Percentiles rank a stretch among this genome's conserved stretches.
phyloP scores from a whole-genome alignment of 2,113 vertebrate genomes.

The Microcebus lehilahytsara region DNA sequence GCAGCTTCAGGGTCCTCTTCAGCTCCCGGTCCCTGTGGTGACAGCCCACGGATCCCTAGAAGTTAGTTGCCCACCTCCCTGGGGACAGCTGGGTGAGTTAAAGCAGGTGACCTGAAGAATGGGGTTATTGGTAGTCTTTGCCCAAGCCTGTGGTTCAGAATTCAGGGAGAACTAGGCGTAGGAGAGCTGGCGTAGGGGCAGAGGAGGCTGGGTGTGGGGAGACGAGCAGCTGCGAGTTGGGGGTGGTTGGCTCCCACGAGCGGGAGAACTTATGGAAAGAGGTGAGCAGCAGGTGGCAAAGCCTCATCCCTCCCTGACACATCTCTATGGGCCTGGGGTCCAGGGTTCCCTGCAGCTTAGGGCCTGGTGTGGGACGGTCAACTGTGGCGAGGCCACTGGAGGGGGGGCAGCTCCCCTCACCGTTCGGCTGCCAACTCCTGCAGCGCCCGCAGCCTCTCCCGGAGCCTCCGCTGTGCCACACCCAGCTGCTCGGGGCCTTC shows the following conservation, averaged over 20 bases:
- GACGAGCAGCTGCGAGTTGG: too few species aligned
- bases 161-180: background rate
- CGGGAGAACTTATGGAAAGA: background rate
- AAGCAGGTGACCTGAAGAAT: background rate
- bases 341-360: background rate
- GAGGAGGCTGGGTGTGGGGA: background rate
- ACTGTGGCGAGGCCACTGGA: background rate
- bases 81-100: background rate
- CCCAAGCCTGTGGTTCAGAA: background rate
- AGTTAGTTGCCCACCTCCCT: background rate
- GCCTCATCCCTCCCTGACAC: background rate
- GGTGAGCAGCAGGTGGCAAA: background rate
- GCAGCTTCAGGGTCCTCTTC: constrained; percentile 85
- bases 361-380: background rate
- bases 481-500: constrained; percentile 79
- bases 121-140: background rate
- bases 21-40: constrained; percentile 80
- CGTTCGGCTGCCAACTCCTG: constrained; percentile 83
- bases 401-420: constrained; percentile 69
- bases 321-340: background rate
- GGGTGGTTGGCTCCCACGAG: background rate
- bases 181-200: background rate
- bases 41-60: background rate
- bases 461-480: constrained; percentile 80
- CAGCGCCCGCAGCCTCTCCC: constrained; percentile 82